Evolutionary conservation across 1,140 invertebrate species (phyloP).

Genomic region (Batillaria attramentaria): DNA sequence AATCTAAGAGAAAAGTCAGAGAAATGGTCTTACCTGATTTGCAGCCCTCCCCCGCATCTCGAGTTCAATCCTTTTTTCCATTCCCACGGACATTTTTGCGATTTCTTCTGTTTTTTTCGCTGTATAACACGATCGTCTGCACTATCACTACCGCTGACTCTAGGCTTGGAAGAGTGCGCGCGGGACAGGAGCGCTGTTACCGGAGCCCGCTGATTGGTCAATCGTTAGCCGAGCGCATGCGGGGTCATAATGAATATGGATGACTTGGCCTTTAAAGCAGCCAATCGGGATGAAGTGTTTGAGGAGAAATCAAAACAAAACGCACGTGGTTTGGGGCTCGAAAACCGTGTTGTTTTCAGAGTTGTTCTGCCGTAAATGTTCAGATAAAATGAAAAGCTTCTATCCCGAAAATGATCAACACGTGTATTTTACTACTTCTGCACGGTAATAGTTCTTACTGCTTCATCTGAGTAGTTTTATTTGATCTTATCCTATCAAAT

Average conservation of each 20-base stretch:
- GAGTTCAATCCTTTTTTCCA: conserved; percentile 58
- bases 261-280: conserved; percentile 17
- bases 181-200: conserved; percentile 30
- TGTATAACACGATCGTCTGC: conserved; percentile 12
- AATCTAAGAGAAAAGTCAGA: conserved; percentile 7
- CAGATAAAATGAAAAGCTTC: no score
- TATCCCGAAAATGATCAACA: not conserved
- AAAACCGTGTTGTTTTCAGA: no score
- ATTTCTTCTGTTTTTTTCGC: conserved; percentile 19
- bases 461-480: no score
- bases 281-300: conserved; percentile 10
- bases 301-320: conserved; percentile 30
- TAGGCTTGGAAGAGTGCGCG: conserved; percentile 29
- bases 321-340: conserved; percentile 19
- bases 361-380: no score
- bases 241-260: conserved; percentile 30
- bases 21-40: conserved; percentile 44
- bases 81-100: conserved; percentile 37
- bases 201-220: conserved; percentile 12
- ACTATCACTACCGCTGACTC: conserved; percentile 3
- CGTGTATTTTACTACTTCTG: no score
- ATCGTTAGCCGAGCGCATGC: conserved; percentile 9
- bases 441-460: no score
- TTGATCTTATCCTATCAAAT: no score
- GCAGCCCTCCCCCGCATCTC: conserved; percentile 51